Evolutionary conservation across 1,140 invertebrate genomes (phyloP).

Genomic region (Drosophila saltans): DNA sequence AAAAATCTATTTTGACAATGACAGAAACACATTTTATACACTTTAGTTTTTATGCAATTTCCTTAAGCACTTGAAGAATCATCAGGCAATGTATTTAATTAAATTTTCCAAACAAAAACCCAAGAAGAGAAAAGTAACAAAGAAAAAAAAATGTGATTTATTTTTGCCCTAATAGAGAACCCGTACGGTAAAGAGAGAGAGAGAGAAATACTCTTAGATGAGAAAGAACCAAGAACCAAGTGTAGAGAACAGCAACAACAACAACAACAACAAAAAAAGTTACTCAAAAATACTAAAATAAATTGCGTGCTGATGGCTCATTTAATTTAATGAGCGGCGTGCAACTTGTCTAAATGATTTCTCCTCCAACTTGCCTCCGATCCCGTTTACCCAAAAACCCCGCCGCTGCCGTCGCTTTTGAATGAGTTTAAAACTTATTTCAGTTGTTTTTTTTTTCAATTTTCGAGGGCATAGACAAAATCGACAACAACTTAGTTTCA

Average conservation of each 20-base stretch:
- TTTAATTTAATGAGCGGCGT: conserved; percentile 83
- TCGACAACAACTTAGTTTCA: conserved; percentile 23
- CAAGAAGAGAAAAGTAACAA: no score
- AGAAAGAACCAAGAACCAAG: neutral
- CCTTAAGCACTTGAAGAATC: conserved; percentile 20
- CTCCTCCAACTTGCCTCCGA: conserved; percentile 59
- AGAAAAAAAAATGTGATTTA: conserved; percentile 5
- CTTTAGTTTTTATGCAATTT: conserved; percentile 11
- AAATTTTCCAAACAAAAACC: conserved; percentile 26
- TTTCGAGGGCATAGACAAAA: conserved; percentile 15
- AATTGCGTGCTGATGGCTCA: conserved; percentile 83
- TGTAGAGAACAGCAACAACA: neutral
- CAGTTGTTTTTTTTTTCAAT: conserved; percentile 6
- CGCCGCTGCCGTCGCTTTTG: neutral
- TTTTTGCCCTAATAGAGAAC: conserved; percentile 26
- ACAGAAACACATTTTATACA: conserved; percentile 18
- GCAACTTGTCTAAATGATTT: conserved; percentile 83
- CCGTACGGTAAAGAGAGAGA: no score
- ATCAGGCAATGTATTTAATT: conserved; percentile 38
- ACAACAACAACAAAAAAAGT: conserved; percentile 53
- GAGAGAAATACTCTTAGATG: conserved; percentile 5
- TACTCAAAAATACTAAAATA: conserved; percentile 83
- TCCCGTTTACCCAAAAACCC: neutral
- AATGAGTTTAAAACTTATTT: conserved; percentile 26
- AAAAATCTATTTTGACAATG: conserved; percentile 15